Conservation (phyloP, 2,797 vertebrate genomes). For the Cirrhinus molitorella region DNA sequence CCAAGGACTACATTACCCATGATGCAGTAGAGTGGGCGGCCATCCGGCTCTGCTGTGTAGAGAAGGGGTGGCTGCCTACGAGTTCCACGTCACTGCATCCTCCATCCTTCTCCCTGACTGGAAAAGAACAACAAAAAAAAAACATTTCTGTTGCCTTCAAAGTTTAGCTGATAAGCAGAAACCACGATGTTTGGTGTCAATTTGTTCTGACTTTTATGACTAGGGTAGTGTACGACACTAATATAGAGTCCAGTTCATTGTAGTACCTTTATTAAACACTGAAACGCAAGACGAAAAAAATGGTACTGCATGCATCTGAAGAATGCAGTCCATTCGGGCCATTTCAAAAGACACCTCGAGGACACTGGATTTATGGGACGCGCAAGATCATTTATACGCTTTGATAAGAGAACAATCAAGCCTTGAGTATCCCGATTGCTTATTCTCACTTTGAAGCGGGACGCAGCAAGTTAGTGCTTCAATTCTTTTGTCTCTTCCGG, state of each 20-base stretch:
- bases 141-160: slow-evolving; percentile 83
- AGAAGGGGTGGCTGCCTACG: slow-evolving; percentile 72
- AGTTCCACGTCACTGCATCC: slow-evolving; percentile 62
- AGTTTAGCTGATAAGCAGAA: slow-evolving; percentile 77
- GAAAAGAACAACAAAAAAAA: slow-evolving; percentile 58
- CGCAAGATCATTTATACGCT: slow-evolving; percentile 69
- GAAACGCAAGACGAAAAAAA: slow-evolving; percentile 67
- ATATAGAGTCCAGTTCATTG: slow-evolving; percentile 77
- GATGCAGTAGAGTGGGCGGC: slow-evolving; percentile 71
- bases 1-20: slow-evolving; percentile 69
- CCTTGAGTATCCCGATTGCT: slow-evolving; percentile 70
- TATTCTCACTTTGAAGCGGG: slow-evolving; percentile 68
- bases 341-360: slow-evolving; percentile 48
- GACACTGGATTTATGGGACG: slow-evolving; percentile 80
- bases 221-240: slow-evolving; percentile 76
- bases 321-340: slow-evolving; percentile 76
- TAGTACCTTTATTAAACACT: slow-evolving; percentile 76
- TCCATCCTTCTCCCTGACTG: slow-evolving; percentile 66
- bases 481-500: slow-evolving; percentile 65
- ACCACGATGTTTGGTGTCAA: slow-evolving; percentile 75
- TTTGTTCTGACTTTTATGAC: slow-evolving; percentile 79
- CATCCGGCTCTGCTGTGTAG: slow-evolving; percentile 69
- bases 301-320: slow-evolving; percentile 66
- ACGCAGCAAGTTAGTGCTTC: slow-evolving; percentile 66
- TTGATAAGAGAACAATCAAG: slow-evolving; percentile 72